These are phyloP conservation scores for Lasiurus borealis DNA, from an alignment of 2,113 vertebrate genomes.

Conservation along the genomic window DNA sequence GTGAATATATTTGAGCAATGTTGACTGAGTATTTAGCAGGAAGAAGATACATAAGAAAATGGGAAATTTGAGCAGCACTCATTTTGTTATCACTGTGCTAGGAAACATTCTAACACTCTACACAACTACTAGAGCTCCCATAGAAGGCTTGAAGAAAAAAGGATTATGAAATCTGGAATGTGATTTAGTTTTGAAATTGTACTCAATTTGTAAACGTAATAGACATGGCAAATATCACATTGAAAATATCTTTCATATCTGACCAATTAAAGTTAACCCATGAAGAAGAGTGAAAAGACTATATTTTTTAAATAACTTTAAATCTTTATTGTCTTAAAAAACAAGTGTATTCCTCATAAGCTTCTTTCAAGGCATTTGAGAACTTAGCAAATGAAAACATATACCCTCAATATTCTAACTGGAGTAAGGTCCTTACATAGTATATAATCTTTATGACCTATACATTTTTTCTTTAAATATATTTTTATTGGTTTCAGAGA, in stretches of 20 bases:
- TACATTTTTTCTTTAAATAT: no score
- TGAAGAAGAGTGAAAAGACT: background rate
- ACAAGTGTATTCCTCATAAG: background rate
- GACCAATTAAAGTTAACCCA: background rate
- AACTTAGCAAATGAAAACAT: background rate
- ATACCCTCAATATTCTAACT: background rate
- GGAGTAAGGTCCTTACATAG: background rate
- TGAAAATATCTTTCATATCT: conserved; percentile 73
- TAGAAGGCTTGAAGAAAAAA: background rate
- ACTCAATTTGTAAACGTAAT: conserved; percentile 73
- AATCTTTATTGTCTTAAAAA: background rate
- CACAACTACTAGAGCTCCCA: conserved; percentile 39
- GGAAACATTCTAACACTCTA: conserved; percentile 70
- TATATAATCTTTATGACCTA: background rate
- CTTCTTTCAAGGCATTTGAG: background rate
- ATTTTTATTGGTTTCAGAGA: no score
- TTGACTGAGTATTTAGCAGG: conserved; percentile 29
- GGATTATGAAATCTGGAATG: conserved; percentile 72
- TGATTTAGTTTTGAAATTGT: conserved; percentile 76
- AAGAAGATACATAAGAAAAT: background rate
- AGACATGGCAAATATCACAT: background rate
- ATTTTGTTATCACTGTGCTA: conserved; percentile 51
- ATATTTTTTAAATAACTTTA: background rate
- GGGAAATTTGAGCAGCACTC: conserved; percentile 43
- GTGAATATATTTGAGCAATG: conserved; percentile 37